Percentiles rank a stretch among this genome's conserved stretches.
phyloP scores from a whole-genome alignment of 2,888 invertebrate species.

The Phalera bucephala region DNA sequence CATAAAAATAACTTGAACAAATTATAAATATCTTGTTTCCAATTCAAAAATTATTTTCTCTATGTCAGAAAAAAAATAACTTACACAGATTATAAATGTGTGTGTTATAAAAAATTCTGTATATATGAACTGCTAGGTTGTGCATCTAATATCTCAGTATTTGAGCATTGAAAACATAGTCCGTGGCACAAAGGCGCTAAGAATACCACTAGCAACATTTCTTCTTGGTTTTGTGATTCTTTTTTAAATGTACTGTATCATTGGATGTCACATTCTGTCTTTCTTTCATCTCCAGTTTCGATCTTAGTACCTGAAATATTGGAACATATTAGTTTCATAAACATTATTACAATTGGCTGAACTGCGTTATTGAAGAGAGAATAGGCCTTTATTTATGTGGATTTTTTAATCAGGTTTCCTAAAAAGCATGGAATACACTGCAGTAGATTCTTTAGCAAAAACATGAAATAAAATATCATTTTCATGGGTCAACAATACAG shows the following conservation, averaged over 20 bases:
- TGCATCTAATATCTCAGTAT: slow-evolving; percentile 66
- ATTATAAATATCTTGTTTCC: too few relatives aligned
- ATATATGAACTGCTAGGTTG: slow-evolving; percentile 61
- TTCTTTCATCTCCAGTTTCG: slow-evolving; percentile 92
- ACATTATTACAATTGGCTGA: too few relatives aligned
- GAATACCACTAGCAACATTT: slow-evolving; percentile 82
- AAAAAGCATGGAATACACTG: too few relatives aligned
- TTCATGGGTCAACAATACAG: too few relatives aligned
- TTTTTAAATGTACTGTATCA: slow-evolving; percentile 89
- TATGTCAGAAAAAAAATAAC: slow-evolving; percentile 3
- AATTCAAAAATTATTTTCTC: too few relatives aligned
- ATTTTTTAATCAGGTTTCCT: too few relatives aligned
- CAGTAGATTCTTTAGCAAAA: too few relatives aligned
- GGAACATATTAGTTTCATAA: background rate
- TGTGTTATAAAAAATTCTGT: slow-evolving; percentile 15
- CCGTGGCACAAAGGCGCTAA: slow-evolving; percentile 55
- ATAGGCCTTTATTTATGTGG: too few relatives aligned
- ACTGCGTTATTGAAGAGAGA: too few relatives aligned
- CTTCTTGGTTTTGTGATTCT: slow-evolving; percentile 84
- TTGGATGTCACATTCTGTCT: slow-evolving; percentile 86
- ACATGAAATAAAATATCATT: too few relatives aligned
- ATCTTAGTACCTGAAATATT: slow-evolving; percentile 89
- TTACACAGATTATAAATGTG: slow-evolving; percentile 1
- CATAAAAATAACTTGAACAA: too few relatives aligned
- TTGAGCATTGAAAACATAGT: slow-evolving; percentile 76